phyloP scores from a whole-genome alignment of 2,797 vertebrate species.

The Pelodytes ibericus region DNA sequence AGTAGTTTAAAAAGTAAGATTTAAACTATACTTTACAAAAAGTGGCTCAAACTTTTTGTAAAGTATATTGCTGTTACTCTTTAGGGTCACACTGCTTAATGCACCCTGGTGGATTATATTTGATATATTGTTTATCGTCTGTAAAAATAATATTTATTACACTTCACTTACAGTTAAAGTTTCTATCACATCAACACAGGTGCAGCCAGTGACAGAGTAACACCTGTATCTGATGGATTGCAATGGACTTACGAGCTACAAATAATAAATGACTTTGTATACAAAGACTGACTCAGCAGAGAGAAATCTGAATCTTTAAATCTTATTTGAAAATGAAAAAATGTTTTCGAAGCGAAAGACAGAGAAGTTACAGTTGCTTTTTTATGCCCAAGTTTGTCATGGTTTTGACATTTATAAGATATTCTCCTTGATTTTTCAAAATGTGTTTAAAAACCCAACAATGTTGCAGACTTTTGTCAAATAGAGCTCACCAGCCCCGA shows the following conservation, averaged over 20 bases:
- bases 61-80: neutral
- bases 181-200: neutral
- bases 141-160: constrained; percentile 4
- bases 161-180: constrained; percentile 8
- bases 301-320: neutral
- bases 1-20: too few relatives aligned
- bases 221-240: constrained; percentile 5
- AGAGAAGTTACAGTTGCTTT: too few relatives aligned
- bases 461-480: too few relatives aligned
- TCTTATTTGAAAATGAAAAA: neutral
- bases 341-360: too few relatives aligned
- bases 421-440: too few relatives aligned
- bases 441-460: too few relatives aligned
- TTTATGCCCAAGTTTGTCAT: too few relatives aligned
- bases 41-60: neutral
- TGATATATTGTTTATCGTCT: neutral
- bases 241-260: neutral
- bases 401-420: too few relatives aligned
- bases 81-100: neutral
- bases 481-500: too few relatives aligned
- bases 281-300: neutral
- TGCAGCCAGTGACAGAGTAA: neutral
- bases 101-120: neutral
- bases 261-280: neutral
- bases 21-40: neutral